A percentile compares a stretch with the other conserved stretches of the same genome.
phyloP scores from a whole-genome alignment of 2,888 invertebrate species.

The Crossocerus cetratus region DNA sequence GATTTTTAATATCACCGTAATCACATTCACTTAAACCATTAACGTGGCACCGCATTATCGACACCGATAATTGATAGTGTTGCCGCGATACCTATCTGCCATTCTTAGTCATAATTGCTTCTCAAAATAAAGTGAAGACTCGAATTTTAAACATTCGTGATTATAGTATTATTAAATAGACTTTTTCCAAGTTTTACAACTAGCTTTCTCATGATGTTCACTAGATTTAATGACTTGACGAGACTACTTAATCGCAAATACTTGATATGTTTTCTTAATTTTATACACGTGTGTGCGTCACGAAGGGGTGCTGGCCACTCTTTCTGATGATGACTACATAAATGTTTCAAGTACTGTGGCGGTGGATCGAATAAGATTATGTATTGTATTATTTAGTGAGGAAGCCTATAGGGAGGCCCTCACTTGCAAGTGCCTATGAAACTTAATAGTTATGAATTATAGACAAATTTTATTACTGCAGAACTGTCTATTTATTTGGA shows the following conservation, averaged over 20 bases:
- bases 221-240: slow-evolving; percentile 2
- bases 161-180: slow-evolving; percentile 54
- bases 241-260: slow-evolving; percentile 14
- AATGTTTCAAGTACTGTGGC: neutral
- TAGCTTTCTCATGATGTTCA: neutral
- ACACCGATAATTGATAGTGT: neutral
- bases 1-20: neutral
- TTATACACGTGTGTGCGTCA: slow-evolving; percentile 17
- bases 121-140: neutral
- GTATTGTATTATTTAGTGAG: slow-evolving; percentile 41
- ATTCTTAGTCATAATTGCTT: no score
- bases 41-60: neutral
- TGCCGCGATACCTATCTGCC: neutral
- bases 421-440: slow-evolving; percentile 63
- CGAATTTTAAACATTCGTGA: slow-evolving; percentile 12
- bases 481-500: slow-evolving; percentile 8
- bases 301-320: neutral
- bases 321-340: no score
- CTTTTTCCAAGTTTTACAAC: slow-evolving; percentile 15
- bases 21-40: neutral
- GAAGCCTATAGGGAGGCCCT: slow-evolving; percentile 46
- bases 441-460: slow-evolving; percentile 49
- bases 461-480: slow-evolving; percentile 51
- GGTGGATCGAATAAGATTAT: slow-evolving; percentile 24
- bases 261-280: slow-evolving; percentile 20